A percentile compares a stretch with the other conserved stretches of the same genome.
These are phyloP conservation scores for Corvus moneduloides DNA, from an alignment of 2,113 vertebrate genomes.

Conservation along the genomic window DNA sequence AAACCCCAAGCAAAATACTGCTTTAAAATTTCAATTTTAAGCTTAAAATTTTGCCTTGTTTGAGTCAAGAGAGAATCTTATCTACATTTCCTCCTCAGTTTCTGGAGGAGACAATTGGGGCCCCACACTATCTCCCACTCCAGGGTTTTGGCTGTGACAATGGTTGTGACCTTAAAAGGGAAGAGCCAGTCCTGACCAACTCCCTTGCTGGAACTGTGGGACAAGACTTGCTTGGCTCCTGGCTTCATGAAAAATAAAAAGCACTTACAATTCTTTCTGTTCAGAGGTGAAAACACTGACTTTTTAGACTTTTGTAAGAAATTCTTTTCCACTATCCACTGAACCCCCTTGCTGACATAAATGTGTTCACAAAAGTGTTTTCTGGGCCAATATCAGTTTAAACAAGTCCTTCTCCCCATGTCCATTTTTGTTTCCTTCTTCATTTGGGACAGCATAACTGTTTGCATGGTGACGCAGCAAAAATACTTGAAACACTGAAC, in stretches of 20 bases:
- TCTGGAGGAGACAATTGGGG: background rate
- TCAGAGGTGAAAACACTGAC: background rate
- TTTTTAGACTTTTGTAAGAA: background rate
- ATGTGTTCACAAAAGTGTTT: background rate
- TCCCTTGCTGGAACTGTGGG: background rate
- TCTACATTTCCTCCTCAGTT: background rate
- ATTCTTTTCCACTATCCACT: background rate
- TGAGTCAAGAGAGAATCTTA: background rate
- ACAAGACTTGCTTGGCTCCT: background rate
- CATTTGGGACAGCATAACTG: background rate
- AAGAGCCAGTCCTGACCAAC: background rate
- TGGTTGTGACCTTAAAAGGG: background rate
- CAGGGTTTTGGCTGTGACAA: background rate
- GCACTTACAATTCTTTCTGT: background rate
- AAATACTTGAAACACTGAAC: background rate
- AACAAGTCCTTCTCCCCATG: background rate
- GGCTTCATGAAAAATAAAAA: background rate
- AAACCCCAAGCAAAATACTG: background rate
- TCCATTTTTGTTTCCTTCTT: background rate
- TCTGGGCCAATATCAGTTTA: background rate
- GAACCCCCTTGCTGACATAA: background rate
- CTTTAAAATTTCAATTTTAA: background rate
- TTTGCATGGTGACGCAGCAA: background rate
- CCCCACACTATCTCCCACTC: fast-evolving
- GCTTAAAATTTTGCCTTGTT: background rate